Percentiles rank a stretch among this genome's conserved stretches.
These are phyloP conservation scores for Tineola bisselliella DNA, from an alignment of 2,888 invertebrate species.

Conservation along the genomic window DNA sequence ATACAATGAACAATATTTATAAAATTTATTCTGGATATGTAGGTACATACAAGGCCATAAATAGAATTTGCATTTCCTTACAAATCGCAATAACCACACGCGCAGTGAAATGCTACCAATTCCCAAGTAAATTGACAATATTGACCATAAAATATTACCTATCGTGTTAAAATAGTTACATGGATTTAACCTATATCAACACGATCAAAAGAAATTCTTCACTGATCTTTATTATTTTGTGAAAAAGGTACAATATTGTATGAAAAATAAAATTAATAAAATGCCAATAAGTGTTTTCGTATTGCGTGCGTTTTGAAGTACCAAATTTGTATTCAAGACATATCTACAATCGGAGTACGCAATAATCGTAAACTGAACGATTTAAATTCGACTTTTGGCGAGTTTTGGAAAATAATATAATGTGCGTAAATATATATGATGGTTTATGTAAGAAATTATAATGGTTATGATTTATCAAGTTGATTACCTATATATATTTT, in stretches of 20 bases:
- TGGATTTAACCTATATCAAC: not conserved
- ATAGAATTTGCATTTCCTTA: not conserved
- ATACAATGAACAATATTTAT: too few species aligned
- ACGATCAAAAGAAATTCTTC: not conserved
- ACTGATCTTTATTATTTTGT: not conserved
- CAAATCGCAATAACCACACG: not conserved
- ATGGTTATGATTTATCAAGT: not conserved
- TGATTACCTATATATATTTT: too few species aligned
- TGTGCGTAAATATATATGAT: not conserved
- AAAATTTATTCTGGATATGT: too few species aligned
- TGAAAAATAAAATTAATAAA: not conserved
- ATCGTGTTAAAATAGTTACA: conserved; percentile 27
- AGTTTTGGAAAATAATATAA: conserved; percentile 34
- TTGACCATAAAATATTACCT: conserved; percentile 39
- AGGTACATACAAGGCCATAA: too few species aligned
- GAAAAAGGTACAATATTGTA: not conserved
- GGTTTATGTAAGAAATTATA: not conserved
- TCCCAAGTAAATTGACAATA: conserved; percentile 30
- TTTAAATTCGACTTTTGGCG: conserved; percentile 54
- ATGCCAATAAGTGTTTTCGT: not conserved
- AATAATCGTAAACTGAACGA: conserved; percentile 57
- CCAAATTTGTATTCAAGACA: conserved; percentile 55
- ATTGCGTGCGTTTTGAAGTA: not conserved
- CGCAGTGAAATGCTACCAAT: conserved; percentile 17
- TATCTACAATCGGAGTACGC: conserved; percentile 51